A percentile compares a stretch with the other conserved stretches of the same genome.
Evolutionary conservation across 2,797 vertebrate species (phyloP).

Genomic region (Vultur gryphus): DNA sequence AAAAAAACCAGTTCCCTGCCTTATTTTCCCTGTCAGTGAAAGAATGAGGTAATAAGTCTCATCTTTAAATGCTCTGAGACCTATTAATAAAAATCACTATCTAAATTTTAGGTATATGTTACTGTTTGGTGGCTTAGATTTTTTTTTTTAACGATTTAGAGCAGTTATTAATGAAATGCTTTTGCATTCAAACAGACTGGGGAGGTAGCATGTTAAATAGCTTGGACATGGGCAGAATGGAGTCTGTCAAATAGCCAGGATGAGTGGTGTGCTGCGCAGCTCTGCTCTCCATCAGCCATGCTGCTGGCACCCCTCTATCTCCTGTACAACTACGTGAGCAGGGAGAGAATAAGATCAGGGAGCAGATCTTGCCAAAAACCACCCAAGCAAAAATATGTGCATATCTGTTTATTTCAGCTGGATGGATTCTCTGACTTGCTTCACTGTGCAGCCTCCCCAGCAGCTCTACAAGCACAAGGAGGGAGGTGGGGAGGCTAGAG

Average conservation of each 20-base stretch:
- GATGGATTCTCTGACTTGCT: neutral
- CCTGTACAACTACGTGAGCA: rapidly evolving
- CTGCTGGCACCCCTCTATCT: neutral
- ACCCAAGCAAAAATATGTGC: neutral
- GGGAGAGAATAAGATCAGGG: neutral
- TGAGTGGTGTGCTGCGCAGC: neutral
- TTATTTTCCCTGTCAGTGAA: neutral
- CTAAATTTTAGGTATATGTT: neutral
- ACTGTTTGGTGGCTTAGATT: neutral
- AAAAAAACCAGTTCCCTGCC: neutral
- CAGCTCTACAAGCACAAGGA: neutral
- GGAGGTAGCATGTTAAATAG: neutral
- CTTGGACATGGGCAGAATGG: neutral
- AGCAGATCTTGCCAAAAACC: neutral
- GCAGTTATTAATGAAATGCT: neutral
- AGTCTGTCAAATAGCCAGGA: neutral
- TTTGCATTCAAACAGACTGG: neutral
- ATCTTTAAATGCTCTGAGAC: neutral
- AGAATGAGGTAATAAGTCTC: neutral
- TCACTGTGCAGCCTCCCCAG: neutral
- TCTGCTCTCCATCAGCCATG: neutral
- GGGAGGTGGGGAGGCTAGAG: neutral
- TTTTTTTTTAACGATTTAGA: neutral
- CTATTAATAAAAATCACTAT: neutral
- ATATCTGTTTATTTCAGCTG: neutral